A percentile compares a stretch with the other conserved stretches of the same genome.
These are phyloP conservation scores for Thecocarcelia acutangulata DNA, from an alignment of 2,888 invertebrate species.

Conservation along the genomic window DNA sequence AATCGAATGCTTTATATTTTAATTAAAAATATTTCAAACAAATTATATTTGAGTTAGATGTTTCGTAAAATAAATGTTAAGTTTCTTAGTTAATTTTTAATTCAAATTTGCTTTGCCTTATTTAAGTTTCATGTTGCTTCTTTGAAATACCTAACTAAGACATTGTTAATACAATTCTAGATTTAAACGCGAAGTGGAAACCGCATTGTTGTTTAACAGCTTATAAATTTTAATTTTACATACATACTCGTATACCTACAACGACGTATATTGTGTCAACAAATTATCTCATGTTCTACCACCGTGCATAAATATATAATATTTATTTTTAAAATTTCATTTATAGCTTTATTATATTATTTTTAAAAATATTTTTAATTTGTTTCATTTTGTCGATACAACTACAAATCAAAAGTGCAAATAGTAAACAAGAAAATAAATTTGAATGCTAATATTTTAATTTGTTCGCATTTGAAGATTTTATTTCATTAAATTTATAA, in stretches of 20 bases:
- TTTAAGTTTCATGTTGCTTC: too few relatives aligned
- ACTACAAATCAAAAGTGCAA: conserved; percentile 47
- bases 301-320: conserved; percentile 51
- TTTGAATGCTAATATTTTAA: conserved; percentile 4
- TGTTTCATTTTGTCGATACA: conserved; percentile 28
- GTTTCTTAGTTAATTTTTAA: too few relatives aligned
- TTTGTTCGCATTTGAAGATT: not conserved
- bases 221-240: conserved; percentile 1
- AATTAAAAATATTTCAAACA: too few relatives aligned
- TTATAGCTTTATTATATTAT: conserved; percentile 61
- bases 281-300: conserved; percentile 52
- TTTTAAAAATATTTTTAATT: conserved; percentile 33
- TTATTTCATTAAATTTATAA: conserved; percentile 22
- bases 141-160: too few relatives aligned
- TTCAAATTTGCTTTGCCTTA: too few relatives aligned
- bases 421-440: conserved; percentile 33
- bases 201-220: too few relatives aligned
- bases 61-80: too few relatives aligned
- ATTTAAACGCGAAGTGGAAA: too few relatives aligned
- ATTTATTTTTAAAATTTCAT: conserved; percentile 19
- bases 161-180: too few relatives aligned
- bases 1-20: too few relatives aligned
- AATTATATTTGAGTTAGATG: too few relatives aligned
- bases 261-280: conserved; percentile 20
- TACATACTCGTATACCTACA: not conserved